Evolutionary conservation across 2,888 invertebrate species (phyloP), one percentile per base, ranked within the genome.

Genomic region (Aleiodes testaceus): DNA sequence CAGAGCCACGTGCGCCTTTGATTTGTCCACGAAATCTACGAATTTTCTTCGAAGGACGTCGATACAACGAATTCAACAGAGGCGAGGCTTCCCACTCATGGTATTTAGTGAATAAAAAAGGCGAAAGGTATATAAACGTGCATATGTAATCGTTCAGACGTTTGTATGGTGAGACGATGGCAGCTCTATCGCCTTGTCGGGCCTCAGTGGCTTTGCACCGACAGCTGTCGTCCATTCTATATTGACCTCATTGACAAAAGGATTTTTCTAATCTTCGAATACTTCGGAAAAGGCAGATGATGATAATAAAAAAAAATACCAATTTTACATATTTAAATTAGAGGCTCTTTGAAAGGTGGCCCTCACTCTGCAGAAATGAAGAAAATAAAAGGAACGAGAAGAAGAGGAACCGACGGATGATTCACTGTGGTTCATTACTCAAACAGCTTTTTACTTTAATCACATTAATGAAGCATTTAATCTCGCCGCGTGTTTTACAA

Each of bases 381-480:
- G 66, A 74, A 42, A 59, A 59, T 11, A 71, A 72, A 64, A 26
- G 66, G 36, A 20, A 69, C 49, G 66, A 71, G 64, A 70, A 45
- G 71, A 71, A 70, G 74, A 70, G 71, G 66, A 79, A 77, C 76
- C 73, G 77, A 77, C 75, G 75, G 81, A 84, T 86, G 86, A 87
- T 87, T 86, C 85, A 87, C 80, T 80, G 80, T 68, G 75, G 75
- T 83, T 86, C 87, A 85, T 87, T 87, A 86, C 83, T 87, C 86
- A 85, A 79, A 77, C 85, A 83, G 84, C 84, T 87, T 87, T 87
- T 86, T 87, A 83, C 86, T 86, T 87, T 86, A 86, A 87, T 87
- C 87, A 86, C 86, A 86, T 87, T 87, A 87, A 87, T 86, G 87
- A 87, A 86, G 86, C 86, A 85, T 86, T 87, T 86, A 86, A 87